phyloP scores from a whole-genome alignment of 2,797 vertebrate species.

The Enteromius unitaeniatus region DNA sequence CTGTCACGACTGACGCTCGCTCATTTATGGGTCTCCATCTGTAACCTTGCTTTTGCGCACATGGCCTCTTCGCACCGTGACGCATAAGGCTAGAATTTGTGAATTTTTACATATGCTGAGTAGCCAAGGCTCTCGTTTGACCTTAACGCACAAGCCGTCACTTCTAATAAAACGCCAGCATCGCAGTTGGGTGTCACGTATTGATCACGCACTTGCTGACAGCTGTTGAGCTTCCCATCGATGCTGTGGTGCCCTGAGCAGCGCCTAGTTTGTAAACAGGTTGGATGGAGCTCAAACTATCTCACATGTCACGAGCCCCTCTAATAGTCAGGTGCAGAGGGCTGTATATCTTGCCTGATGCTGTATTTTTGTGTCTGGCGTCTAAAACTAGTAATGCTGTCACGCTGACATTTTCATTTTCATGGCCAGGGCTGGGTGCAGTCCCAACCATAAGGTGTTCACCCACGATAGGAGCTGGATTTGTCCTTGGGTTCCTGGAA shows the following conservation, averaged over 20 bases:
- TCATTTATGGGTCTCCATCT: constrained; percentile 39
- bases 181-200: not conserved
- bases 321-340: not conserved
- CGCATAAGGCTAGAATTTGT: constrained; percentile 30
- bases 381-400: constrained; percentile 20
- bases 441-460: constrained; percentile 38
- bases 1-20: constrained; percentile 47
- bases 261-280: constrained; percentile 31
- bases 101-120: not conserved
- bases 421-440: constrained; percentile 33
- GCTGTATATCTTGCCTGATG: not conserved
- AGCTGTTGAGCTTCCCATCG: constrained; percentile 47
- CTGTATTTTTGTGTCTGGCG: constrained; percentile 18
- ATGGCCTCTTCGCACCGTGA: constrained; percentile 46
- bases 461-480: constrained; percentile 22
- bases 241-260: constrained; percentile 12
- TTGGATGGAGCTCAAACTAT: constrained; percentile 22
- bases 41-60: constrained; percentile 46
- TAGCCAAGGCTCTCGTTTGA: not conserved
- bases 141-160: not conserved
- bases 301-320: not conserved
- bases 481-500: constrained; percentile 35
- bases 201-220: constrained; percentile 27
- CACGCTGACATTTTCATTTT: constrained; percentile 43
- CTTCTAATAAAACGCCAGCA: not conserved